Evolutionary conservation across 2,113 vertebrate genomes (phyloP).

Genomic region (Bufo bufo): DNA sequence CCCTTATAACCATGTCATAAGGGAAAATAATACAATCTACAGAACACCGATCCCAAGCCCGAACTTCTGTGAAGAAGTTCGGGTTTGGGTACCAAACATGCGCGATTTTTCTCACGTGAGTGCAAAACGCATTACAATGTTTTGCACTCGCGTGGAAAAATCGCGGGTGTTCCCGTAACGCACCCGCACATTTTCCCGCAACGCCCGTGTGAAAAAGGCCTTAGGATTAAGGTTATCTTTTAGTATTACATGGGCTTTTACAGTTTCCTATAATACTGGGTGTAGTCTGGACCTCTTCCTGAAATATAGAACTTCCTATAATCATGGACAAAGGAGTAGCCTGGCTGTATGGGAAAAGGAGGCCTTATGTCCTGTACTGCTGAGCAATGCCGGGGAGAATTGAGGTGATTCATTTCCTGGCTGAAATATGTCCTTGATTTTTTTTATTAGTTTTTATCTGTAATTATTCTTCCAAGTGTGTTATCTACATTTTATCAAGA

Average conservation of each 20-base stretch:
- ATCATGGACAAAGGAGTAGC: neutral
- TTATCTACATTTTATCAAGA: neutral
- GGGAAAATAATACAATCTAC: no score
- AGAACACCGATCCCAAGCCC: no score
- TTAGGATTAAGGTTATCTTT: neutral
- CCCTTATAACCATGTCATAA: no score
- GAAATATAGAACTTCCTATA: neutral
- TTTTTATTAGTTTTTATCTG: neutral
- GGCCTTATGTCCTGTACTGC: constrained; percentile 14
- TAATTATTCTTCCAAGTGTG: neutral
- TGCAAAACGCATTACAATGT: no score
- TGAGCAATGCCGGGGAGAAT: neutral
- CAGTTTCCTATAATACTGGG: constrained; percentile 1
- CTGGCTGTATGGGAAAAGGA: neutral
- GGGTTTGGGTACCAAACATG: no score
- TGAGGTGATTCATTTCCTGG: constrained; percentile 36
- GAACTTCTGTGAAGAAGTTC: no score
- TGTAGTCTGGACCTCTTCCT: constrained; percentile 37
- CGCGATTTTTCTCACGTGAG: no score
- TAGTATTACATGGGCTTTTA: neutral
- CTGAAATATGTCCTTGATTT: neutral
- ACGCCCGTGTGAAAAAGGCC: no score
- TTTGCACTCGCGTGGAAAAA: no score
- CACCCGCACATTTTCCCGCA: no score
- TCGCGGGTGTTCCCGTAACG: no score